Base-by-base conservation (phyloP, 2,797 vertebrate genomes). In the Typhlichthys subterraneus region DNA sequence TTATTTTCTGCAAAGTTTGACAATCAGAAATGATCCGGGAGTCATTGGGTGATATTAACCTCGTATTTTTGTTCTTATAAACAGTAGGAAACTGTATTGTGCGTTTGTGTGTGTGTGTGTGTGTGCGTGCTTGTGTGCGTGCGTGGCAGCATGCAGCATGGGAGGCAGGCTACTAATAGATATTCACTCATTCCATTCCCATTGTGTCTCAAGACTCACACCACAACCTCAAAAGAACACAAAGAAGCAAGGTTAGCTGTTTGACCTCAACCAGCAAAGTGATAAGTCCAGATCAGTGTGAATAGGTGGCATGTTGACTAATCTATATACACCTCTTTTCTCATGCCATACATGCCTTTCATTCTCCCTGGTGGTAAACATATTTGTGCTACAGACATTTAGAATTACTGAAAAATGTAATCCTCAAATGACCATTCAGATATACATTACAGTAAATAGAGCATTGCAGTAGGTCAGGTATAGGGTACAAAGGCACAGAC, bases 261-360 rank as follows among this genome's bases (percentile, higher is more conserved):
- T 50, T 58, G 57, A 55, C 65, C 29, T 10, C 23, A 46, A 33
- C 29, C 52, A 29, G 42, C 33, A 53, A 58, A 58, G 63, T 58
- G 29, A 65, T 65, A 48, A 61, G 73, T 55, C 15, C 51, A 70
- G 51, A 42, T 12, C n/a, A 45, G 56, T 65, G 58, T 65, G 42
- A 64, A 59, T 14, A 48, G 19, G 33, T 59, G 63, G 61, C 46
- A 72, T 23, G n/a, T 57, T 14, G 49, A 12, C 17, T 1, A 10
- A 31, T 46, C 46, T 2, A 12, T 15, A 49, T 10, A 12, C 12
- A 12, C n/a, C 42, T 14, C 17, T 13, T 59, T 31, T 31, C 45
- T 19, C 17, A 17, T 11, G 14, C 9, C 2, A 11, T 45, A 9
- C 45, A 29, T 47, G 14, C 12, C 11, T 42, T 58, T 19, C 46